Percentiles rank a stretch among this genome's conserved stretches.
phyloP scores from a whole-genome alignment of 23 tunicate species.

The Trididemnum clinides region DNA sequence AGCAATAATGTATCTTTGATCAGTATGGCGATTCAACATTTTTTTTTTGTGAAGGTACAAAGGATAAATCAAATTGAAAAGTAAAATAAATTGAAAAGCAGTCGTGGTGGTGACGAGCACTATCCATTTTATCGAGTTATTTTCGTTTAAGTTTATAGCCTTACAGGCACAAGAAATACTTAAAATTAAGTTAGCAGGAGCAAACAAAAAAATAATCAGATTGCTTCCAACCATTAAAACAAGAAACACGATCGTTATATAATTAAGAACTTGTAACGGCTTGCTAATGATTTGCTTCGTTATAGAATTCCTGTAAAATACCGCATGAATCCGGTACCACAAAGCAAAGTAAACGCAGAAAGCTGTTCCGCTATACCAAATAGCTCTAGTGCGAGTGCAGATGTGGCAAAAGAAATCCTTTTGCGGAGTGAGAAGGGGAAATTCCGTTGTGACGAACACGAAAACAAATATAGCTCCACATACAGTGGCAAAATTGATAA shows the following conservation, averaged over 20 bases:
- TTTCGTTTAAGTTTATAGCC: background rate
- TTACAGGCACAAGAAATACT: constrained; percentile 14
- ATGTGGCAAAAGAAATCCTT: background rate
- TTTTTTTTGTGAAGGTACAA: constrained; percentile 33
- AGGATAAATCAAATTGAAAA: constrained; percentile 39
- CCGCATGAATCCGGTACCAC: constrained; percentile 40
- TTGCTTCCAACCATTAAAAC: background rate
- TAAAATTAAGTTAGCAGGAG: constrained; percentile 5
- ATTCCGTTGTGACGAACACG: constrained; percentile 13
- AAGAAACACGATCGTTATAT: background rate
- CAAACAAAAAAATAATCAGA: background rate
- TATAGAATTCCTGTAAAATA: constrained; percentile 17
- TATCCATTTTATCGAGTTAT: constrained; percentile 17
- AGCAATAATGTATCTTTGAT: background rate
- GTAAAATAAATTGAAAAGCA: constrained; percentile 14
- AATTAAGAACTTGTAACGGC: background rate
- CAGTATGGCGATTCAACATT: constrained; percentile 13
- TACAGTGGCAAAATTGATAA: constrained; percentile 7
- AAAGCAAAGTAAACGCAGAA: constrained; percentile 26
- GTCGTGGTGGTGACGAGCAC: constrained; percentile 13
- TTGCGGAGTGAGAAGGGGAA: constrained; percentile 14
- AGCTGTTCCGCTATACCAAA: background rate
- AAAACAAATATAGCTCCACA: background rate
- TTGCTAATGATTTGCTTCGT: background rate
- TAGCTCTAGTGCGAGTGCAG: constrained; percentile 19